These are phyloP conservation scores for Noctuana brunneofusca DNA, from an alignment of 2,888 invertebrate genomes.

Conservation along the genomic window DNA sequence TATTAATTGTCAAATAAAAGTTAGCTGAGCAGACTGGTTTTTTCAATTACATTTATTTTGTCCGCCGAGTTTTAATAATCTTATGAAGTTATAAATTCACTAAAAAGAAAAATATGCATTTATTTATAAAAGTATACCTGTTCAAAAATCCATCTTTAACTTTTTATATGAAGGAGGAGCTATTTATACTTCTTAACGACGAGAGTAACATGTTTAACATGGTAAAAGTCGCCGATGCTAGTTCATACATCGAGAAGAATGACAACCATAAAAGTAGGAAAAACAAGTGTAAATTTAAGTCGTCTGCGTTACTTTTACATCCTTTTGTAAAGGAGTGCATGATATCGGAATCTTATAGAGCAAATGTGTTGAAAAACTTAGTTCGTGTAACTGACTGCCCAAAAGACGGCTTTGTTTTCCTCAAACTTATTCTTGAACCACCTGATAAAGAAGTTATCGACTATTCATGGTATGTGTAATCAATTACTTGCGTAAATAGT, in stretches of 20 bases:
- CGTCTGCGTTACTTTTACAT: constrained; percentile 62
- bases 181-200: constrained; percentile 54
- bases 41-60: too few species aligned
- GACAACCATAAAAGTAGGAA: constrained; percentile 43
- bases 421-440: constrained; percentile 79
- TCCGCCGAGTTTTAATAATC: too few species aligned
- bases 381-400: constrained; percentile 52
- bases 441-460: constrained; percentile 86
- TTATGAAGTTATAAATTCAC: too few species aligned
- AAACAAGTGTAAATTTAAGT: constrained; percentile 49
- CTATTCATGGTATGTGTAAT: constrained; percentile 84
- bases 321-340: constrained; percentile 66
- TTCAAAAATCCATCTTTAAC: constrained; percentile 60
- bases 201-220: constrained; percentile 55
- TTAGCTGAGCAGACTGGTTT: too few species aligned
- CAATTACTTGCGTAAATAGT: not conserved
- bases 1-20: too few species aligned
- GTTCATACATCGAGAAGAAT: constrained; percentile 43
- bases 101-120: constrained; percentile 45
- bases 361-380: constrained; percentile 58
- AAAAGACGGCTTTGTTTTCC: constrained; percentile 52
- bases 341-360: constrained; percentile 60
- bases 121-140: constrained; percentile 59
- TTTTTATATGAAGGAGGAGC: constrained; percentile 59
- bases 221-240: constrained; percentile 51